phyloP scores from a whole-genome alignment of 2,888 invertebrate genomes.

The Galerucella nymphaeae region DNA sequence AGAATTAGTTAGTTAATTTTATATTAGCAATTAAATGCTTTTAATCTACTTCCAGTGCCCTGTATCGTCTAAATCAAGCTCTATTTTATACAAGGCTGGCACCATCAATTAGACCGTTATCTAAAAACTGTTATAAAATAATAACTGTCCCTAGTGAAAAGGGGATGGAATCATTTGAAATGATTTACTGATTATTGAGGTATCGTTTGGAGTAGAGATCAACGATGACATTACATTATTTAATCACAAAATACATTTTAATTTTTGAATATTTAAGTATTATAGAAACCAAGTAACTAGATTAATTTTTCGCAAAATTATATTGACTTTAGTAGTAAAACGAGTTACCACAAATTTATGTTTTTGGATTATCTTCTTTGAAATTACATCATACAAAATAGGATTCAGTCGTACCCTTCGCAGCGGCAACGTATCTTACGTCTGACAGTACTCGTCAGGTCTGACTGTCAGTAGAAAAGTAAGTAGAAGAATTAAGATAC shows the following conservation, averaged over 20 bases:
- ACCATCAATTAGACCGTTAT: conserved; percentile 66
- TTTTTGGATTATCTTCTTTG: too few species aligned
- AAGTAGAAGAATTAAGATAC: too few species aligned
- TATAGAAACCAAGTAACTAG: too few species aligned
- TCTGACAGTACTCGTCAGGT: too few species aligned
- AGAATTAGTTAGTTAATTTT: too few species aligned
- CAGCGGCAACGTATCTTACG: too few species aligned
- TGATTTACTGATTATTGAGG: conserved; percentile 14
- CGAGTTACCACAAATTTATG: too few species aligned
- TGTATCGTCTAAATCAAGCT: conserved; percentile 61
- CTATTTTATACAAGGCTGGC: conserved; percentile 63
- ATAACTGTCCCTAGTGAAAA: conserved; percentile 36
- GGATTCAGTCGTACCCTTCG: too few species aligned
- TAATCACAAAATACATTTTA: not conserved
- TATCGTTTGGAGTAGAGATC: not conserved
- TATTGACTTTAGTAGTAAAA: too few species aligned
- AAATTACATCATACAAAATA: too few species aligned
- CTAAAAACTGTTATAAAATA: conserved; percentile 63
- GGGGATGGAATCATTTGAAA: conserved; percentile 12
- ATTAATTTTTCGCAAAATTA: too few species aligned
- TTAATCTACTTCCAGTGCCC: conserved; percentile 35
- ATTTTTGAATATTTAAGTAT: not conserved
- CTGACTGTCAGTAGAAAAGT: too few species aligned
- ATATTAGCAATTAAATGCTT: not conserved
- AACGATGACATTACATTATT: not conserved